phyloP scores from a whole-genome alignment of 2,113 vertebrate species.

The Poeciliopsis turrubarensis region DNA sequence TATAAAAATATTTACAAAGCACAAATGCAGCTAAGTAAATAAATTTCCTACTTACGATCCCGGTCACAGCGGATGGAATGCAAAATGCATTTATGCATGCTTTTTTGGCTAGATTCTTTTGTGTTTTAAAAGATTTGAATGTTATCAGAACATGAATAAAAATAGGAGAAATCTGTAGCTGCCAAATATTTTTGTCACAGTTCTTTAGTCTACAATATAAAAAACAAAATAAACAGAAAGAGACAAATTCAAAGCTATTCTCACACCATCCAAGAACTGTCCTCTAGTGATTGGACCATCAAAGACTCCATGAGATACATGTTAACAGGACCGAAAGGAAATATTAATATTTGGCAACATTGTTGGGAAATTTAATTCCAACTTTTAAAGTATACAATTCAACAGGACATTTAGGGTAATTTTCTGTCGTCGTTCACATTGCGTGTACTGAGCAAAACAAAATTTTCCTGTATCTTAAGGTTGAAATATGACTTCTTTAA shows the following conservation, averaged over 20 bases:
- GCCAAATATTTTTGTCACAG: background rate
- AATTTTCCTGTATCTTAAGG: background rate
- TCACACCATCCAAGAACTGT: background rate
- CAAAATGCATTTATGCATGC: background rate
- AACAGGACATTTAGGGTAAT: background rate
- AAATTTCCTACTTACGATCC: too few relatives aligned
- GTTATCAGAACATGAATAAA: background rate
- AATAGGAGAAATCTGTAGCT: background rate
- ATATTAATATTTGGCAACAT: background rate
- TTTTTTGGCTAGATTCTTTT: too few relatives aligned
- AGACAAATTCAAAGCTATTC: background rate
- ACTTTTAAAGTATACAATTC: background rate
- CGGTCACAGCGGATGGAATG: too few relatives aligned
- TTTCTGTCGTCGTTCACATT: background rate
- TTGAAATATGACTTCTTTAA: slow-evolving; percentile 11
- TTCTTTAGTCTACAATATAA: background rate
- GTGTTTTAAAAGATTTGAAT: background rate
- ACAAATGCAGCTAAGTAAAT: too few relatives aligned
- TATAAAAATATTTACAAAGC: too few relatives aligned
- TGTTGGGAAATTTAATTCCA: background rate
- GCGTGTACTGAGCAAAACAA: background rate
- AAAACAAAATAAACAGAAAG: background rate
- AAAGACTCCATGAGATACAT: background rate
- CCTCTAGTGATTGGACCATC: background rate
- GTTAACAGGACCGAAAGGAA: too few relatives aligned